Conservation (phyloP, 2,113 vertebrate species). For the Aleadryas rufinucha region DNA sequence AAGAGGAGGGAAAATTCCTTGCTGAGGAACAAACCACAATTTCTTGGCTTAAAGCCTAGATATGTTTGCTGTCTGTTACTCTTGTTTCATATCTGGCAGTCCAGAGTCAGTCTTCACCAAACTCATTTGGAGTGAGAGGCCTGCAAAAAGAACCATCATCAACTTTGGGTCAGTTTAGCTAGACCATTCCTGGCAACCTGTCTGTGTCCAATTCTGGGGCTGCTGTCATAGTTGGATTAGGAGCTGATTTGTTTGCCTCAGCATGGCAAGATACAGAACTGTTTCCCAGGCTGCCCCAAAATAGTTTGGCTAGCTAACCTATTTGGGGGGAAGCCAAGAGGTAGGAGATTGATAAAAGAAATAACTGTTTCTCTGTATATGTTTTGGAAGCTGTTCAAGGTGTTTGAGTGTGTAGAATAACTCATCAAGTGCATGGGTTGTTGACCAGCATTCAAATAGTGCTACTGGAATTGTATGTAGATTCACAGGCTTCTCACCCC, state of each 20-base stretch:
- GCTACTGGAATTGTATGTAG: not conserved
- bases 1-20: not conserved
- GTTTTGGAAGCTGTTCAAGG: not conserved
- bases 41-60: not conserved
- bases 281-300: not conserved
- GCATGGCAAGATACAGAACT: not conserved
- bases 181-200: not conserved
- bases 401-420: not conserved
- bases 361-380: not conserved
- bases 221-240: not conserved
- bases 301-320: not conserved
- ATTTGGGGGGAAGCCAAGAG: not conserved
- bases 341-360: not conserved
- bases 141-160: not conserved
- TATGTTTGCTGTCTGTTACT: not conserved
- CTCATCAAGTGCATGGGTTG: not conserved
- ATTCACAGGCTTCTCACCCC: not conserved
- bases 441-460: not conserved
- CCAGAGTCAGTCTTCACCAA: not conserved
- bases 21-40: not conserved
- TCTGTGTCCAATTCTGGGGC: not conserved
- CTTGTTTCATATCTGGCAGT: not conserved
- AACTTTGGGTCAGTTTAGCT: not conserved
- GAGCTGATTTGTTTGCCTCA: not conserved
- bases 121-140: not conserved